Base-by-base conservation (phyloP, 2,888 invertebrate species). In the Callosobruchus maculatus region DNA sequence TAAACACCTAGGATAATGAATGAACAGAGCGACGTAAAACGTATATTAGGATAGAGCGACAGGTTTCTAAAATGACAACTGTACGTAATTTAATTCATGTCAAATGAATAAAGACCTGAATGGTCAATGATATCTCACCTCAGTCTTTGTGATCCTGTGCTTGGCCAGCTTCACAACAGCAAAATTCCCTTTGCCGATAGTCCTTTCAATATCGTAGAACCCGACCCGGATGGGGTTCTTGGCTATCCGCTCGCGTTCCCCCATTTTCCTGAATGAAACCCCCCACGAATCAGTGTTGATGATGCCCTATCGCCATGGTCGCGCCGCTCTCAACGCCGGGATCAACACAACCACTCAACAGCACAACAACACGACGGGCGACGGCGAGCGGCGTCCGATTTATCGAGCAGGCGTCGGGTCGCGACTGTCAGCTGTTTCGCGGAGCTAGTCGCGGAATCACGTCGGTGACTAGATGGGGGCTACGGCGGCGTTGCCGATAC, bases 171-270 rank as follows among this genome's bases (percentile, higher is more conserved):
- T 98, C 83, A 99, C 99, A 83, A 98, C 97, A 81, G 99, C 99
- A 90, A 99, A 99, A 89, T 99, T 99, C 73, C 99, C 99, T 88
- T 98, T 98, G 83, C 99, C 99, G 85, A 99, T 98, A 84, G 98
- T 98, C 85, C 95, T 92, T 88, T 97, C 97, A 87, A 99, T 97
- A 88, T 98, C 97, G 89, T 99, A 99, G 90, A 97, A 97, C 82
- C 98, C 98, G 85, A 99, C 97, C 84, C 95, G 92, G 85, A 96
- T 94, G 82, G 94, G 84, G 77, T 85, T 86, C 81, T 87, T 87
- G 71, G 84, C 80, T 80, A 85, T 84, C 81, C 87, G 84, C 77
- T 86, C 87, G 70, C 86, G 83, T 76, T 87, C 87, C 74, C 85
- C 85, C 86, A 87, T 87, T 78, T n/a, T 76, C 69, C 30, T 80